phyloP scores from a whole-genome alignment of 2,797 vertebrate genomes.

The Phylloscopus collybita region DNA sequence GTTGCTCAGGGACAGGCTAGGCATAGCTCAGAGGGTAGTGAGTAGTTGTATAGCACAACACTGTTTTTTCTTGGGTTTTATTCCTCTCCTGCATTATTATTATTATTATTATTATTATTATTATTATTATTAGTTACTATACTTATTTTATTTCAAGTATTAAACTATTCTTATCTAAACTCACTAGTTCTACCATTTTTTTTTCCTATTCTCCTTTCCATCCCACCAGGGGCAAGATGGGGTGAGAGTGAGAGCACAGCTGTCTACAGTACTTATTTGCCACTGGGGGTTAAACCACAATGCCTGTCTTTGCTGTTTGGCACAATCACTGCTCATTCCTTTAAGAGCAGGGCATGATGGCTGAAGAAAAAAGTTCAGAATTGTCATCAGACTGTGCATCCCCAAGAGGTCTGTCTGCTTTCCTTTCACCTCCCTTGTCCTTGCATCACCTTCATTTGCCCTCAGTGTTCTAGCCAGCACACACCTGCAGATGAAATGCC shows the following conservation, averaged over 20 bases:
- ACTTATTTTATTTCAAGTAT: background rate
- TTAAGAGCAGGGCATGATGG: background rate
- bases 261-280: background rate
- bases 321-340: background rate
- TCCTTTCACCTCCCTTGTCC: background rate
- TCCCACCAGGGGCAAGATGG: background rate
- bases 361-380: background rate
- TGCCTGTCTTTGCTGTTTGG: background rate
- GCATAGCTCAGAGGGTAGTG: background rate
- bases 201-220: background rate
- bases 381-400: background rate
- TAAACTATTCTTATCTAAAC: background rate
- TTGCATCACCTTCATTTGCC: background rate
- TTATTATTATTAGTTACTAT: background rate
- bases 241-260: background rate
- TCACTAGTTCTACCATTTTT: background rate
- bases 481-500: background rate
- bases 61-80: background rate
- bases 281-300: background rate
- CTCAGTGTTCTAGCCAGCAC: background rate
- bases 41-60: background rate
- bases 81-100: background rate
- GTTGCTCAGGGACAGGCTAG: background rate
- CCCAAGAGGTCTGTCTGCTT: background rate
- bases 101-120: background rate